Conservation (phyloP, 2,113 vertebrate genomes). For the Lontra canadensis region DNA sequence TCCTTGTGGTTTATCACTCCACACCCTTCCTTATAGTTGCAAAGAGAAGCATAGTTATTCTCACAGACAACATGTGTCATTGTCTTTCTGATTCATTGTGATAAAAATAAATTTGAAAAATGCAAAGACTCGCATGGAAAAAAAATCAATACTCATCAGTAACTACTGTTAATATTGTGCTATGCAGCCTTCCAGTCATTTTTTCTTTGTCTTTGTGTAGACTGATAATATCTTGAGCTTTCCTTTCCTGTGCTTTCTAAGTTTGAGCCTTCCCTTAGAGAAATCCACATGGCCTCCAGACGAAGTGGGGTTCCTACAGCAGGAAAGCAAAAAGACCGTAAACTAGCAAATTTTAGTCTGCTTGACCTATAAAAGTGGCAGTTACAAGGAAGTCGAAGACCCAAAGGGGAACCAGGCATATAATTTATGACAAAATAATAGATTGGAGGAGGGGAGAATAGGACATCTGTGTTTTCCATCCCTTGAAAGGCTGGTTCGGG, state of each 20-base stretch:
- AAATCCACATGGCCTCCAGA: not conserved
- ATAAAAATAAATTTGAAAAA: not conserved
- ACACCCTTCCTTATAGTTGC: not conserved
- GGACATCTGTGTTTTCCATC: not conserved
- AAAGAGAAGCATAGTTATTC: not conserved
- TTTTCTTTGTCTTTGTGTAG: not conserved
- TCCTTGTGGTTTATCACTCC: not conserved
- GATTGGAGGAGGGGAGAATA: not conserved
- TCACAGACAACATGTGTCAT: not conserved
- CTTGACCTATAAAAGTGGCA: not conserved
- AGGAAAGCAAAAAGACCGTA: not conserved
- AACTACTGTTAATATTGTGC: not conserved
- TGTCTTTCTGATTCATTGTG: not conserved
- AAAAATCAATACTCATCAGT: not conserved
- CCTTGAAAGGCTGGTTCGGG: not conserved
- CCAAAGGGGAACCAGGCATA: not conserved
- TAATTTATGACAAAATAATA: not conserved
- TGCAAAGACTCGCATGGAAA: not conserved
- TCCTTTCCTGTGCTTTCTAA: not conserved
- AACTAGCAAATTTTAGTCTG: not conserved
- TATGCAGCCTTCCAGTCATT: not conserved
- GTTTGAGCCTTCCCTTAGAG: not conserved
- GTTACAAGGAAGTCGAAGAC: not conserved
- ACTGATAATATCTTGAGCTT: not conserved
- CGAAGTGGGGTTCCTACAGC: not conserved